phyloP scores from a whole-genome alignment of 2,113 vertebrate genomes.

The Centropus bengalensis region DNA sequence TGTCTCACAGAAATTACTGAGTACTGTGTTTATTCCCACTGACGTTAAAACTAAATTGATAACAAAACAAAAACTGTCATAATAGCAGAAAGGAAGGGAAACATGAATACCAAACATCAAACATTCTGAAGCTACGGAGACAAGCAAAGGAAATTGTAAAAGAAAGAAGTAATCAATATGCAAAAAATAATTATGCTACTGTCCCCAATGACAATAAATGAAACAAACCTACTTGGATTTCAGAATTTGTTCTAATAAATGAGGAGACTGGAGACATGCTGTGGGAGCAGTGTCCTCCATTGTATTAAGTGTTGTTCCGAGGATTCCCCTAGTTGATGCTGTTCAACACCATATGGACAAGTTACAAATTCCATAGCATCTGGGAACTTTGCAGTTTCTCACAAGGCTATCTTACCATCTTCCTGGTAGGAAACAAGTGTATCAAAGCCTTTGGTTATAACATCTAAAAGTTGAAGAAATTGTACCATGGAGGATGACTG shows the following conservation, averaged over 20 bases:
- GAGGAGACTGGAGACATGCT: not conserved
- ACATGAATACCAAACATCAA: not conserved
- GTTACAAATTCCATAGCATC: not conserved
- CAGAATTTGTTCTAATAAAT: not conserved
- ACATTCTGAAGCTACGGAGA: not conserved
- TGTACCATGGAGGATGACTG: not conserved
- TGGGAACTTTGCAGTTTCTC: not conserved
- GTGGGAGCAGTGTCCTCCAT: not conserved
- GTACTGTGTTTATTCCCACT: not conserved
- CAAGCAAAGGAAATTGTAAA: not conserved
- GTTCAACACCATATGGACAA: not conserved
- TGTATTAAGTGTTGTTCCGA: not conserved
- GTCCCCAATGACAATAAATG: not conserved
- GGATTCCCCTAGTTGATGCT: not conserved
- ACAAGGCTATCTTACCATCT: not conserved
- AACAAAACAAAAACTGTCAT: not conserved
- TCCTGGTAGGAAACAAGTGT: not conserved
- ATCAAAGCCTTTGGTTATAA: accelerated
- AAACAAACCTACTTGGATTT: not conserved
- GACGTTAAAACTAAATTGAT: not conserved
- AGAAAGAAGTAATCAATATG: not conserved
- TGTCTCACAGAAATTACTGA: not conserved
- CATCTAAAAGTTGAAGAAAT: not conserved
- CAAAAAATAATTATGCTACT: not conserved
- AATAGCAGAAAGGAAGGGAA: not conserved